These are phyloP conservation scores for Gymnothorax javanicus DNA, from an alignment of 2,797 vertebrate genomes.

Conservation along the genomic window DNA sequence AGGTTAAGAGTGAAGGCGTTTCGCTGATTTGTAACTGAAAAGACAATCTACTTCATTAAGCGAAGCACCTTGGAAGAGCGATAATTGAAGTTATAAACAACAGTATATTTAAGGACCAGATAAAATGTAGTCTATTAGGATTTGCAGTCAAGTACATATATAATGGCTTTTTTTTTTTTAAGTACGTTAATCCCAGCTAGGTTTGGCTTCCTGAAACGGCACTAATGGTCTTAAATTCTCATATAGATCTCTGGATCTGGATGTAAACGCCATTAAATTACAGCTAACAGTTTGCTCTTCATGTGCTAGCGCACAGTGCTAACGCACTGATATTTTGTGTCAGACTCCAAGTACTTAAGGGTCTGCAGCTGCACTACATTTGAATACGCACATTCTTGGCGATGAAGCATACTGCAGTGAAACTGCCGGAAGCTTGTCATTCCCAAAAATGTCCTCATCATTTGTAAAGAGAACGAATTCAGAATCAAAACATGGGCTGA, in stretches of 20 bases:
- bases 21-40: constrained; percentile 5
- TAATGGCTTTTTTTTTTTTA: not conserved
- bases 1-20: not conserved
- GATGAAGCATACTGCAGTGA: not conserved
- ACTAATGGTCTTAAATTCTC: too few species aligned
- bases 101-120: too few species aligned
- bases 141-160: not conserved
- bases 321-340: not conserved
- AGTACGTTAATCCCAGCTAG: too few species aligned
- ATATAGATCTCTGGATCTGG: too few species aligned
- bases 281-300: too few species aligned
- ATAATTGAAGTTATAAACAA: not conserved
- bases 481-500: constrained; percentile 24
- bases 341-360: not conserved
- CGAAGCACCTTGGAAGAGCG: not conserved
- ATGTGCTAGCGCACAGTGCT: too few species aligned
- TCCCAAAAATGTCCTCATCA: not conserved
- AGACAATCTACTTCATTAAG: not conserved
- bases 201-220: too few species aligned
- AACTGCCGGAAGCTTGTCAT: not conserved
- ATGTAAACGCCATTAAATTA: too few species aligned
- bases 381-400: not conserved
- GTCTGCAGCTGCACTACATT: too few species aligned
- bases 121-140: not conserved
- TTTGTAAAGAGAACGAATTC: constrained; percentile 21